Percentiles rank a stretch among this genome's conserved stretches.
These are phyloP conservation scores for Pogonognathellus flavescens DNA, from an alignment of 1,140 invertebrate genomes.

Conservation along the genomic window DNA sequence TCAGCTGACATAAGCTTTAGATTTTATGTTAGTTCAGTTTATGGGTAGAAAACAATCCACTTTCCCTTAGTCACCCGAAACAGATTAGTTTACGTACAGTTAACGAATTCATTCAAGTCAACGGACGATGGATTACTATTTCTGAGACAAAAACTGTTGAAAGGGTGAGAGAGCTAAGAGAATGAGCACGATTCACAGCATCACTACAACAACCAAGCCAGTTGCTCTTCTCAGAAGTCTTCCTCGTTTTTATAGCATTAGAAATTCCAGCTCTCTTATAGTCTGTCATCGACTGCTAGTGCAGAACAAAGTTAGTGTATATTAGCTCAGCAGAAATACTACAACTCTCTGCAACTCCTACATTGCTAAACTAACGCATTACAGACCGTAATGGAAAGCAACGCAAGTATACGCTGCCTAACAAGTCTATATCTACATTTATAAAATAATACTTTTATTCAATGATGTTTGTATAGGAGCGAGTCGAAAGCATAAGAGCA, in stretches of 20 bases:
- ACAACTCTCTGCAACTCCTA: not conserved
- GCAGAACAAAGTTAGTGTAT: too few relatives aligned
- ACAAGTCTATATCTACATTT: too few relatives aligned
- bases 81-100: slow-evolving; percentile 3
- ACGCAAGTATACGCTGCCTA: not conserved
- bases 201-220: not conserved
- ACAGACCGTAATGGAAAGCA: not conserved
- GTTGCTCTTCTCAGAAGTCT: not conserved
- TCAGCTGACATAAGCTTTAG: not conserved
- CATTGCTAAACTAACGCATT: not conserved
- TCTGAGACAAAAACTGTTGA: slow-evolving; percentile 29
- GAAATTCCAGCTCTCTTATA: slow-evolving; percentile 1
- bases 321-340: too few relatives aligned
- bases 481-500: not conserved
- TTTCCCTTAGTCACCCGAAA: not conserved
- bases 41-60: not conserved
- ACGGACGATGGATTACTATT: slow-evolving; percentile 31
- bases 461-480: not conserved
- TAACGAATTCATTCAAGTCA: slow-evolving; percentile 42
- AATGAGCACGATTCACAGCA: slow-evolving; percentile 25
- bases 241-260: slow-evolving; percentile 5
- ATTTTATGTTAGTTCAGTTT: slow-evolving; percentile 1
- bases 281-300: not conserved
- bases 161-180: slow-evolving; percentile 20
- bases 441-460: too few relatives aligned